Evolutionary conservation across 35 echinoderm and acorn worm species (phyloP), one percentile per base, ranked within the genome.

Genomic region (Ptychodera flava): DNA sequence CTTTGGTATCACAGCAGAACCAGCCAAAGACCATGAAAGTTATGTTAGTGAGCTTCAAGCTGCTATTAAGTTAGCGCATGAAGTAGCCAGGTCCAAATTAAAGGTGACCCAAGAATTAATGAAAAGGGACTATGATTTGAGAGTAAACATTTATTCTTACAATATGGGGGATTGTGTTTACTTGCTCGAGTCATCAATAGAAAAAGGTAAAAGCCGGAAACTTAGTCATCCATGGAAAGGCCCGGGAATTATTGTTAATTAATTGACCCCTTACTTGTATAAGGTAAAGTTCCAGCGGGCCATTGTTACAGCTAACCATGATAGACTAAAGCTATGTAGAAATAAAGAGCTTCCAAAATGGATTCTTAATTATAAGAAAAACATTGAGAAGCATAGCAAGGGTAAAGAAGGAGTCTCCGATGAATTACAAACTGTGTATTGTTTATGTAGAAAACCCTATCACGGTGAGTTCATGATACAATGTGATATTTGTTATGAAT

Each of bases 241-340:
- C 2, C 35, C 83, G 0, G 38, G 83, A n/a, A 32, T 87, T 1
- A 91, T 91, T 31, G 76, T 45, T 15, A 77, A 81, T 31, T 80
- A 37, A 16, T 33, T 38, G 1, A 33, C 85, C 1, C 79, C 84
- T 1, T 87, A 87, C 31, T 35, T 91, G 0, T 87, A 81, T 77
- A 1, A 45, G 79, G 85, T 91, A 79, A 15, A 87, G 35, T 82
- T 87, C 16, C 29, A 35, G 16, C 81, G 87, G 37, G 87, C 33
- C 29, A 33, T 29, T 1, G 0, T 91, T 2, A 76, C 36, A 16
- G 16, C 87, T 0, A 91, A 91, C 32, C 85, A 91, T 75, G 90
- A 91, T 81, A 78, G 35, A 30, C 85, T 91, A 16, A 87, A 86
- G 38, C 76, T 79, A 1, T 86, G 85, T 53, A 34, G 83, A 38